These are phyloP conservation scores for Stegostoma tigrinum DNA, from an alignment of 2,113 vertebrate genomes.

Conservation along the genomic window DNA sequence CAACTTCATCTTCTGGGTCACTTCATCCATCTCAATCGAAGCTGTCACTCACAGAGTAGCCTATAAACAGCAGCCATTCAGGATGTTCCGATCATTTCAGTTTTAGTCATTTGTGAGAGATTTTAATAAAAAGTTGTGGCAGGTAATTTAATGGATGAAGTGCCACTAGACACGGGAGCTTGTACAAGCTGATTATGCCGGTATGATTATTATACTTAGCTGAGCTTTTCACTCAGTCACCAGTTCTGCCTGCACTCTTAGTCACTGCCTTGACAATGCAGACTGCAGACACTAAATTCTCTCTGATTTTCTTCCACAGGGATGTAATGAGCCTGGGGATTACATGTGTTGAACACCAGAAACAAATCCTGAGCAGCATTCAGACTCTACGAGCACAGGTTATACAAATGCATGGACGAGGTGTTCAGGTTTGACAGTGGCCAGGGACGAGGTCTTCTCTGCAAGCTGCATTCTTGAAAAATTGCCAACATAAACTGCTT, in stretches of 20 bases:
- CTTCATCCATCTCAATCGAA: constrained; percentile 25
- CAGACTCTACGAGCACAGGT: constrained; percentile 78
- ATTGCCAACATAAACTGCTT: not conserved
- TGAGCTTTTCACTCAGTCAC: constrained; percentile 3
- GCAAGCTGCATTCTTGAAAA: constrained; percentile 11
- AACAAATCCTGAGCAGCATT: constrained; percentile 77
- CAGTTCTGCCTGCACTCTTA: not conserved
- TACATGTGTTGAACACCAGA: constrained; percentile 74
- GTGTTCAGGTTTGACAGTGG: constrained; percentile 74
- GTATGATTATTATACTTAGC: constrained; percentile 28
- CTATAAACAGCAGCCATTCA: not conserved
- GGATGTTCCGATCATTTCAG: not conserved
- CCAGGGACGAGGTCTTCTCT: constrained; percentile 14
- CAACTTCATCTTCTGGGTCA: not conserved
- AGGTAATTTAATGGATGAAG: constrained; percentile 35
- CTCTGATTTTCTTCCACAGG: constrained; percentile 51
- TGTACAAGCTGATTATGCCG: constrained; percentile 31
- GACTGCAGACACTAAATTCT: constrained; percentile 4
- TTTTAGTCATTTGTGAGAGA: constrained; percentile 32
- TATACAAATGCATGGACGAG: constrained; percentile 82
- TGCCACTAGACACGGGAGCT: not conserved
- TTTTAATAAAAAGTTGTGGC: constrained; percentile 25
- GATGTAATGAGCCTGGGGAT: constrained; percentile 83
- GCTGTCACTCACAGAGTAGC: not conserved
- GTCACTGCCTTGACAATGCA: not conserved